Evolutionary conservation across 1,140 invertebrate species (phyloP).

Genomic region (Onthophagus taurus): DNA sequence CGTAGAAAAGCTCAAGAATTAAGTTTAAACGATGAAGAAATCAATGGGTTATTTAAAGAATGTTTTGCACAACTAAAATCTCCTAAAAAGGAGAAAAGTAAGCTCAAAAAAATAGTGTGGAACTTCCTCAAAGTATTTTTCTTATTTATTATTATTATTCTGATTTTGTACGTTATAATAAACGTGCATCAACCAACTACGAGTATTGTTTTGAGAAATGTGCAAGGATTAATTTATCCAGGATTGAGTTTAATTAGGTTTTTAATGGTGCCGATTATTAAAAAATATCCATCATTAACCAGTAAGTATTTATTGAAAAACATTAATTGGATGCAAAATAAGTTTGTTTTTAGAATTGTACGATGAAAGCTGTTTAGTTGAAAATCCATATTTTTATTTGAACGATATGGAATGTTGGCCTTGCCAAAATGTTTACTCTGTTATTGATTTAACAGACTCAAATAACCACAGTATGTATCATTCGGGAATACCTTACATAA

Average conservation of each 20-base stretch:
- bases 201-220: constrained; percentile 38
- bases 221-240: constrained; percentile 44
- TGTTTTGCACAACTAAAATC: constrained; percentile 26
- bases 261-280: constrained; percentile 42
- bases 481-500: constrained; percentile 32
- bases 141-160: constrained; percentile 19
- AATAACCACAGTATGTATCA: constrained; percentile 26
- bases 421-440: constrained; percentile 52
- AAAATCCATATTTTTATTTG: constrained; percentile 65
- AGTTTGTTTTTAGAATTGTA: constrained; percentile 53
- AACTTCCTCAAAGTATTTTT: constrained; percentile 21
- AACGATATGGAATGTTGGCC: constrained; percentile 68
- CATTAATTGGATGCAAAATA: constrained; percentile 9
- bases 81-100: constrained; percentile 15
- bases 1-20: constrained; percentile 27
- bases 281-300: constrained; percentile 39
- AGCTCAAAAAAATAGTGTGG: constrained; percentile 18
- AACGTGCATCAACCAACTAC: constrained; percentile 37
- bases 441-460: constrained; percentile 37
- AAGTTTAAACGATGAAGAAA: constrained; percentile 26
- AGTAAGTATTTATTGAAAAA: constrained; percentile 18
- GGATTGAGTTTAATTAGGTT: constrained; percentile 41
- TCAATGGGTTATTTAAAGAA: constrained; percentile 26
- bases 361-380: constrained; percentile 66
- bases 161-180: constrained; percentile 31